Conservation (phyloP, 2,797 vertebrate genomes). For the Malacoraja senta region DNA sequence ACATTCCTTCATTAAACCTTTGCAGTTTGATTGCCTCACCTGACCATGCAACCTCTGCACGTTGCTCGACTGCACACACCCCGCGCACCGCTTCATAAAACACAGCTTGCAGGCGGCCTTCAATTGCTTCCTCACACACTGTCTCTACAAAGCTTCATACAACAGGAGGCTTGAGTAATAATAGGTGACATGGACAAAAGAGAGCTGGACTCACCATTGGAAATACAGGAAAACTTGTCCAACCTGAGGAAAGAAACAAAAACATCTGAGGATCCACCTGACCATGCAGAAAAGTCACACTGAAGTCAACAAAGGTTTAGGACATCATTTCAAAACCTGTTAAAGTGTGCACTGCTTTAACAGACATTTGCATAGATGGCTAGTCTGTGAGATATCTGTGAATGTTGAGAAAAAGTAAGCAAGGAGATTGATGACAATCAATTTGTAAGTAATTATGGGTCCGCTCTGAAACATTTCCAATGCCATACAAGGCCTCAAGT, state of each 20-base stretch:
- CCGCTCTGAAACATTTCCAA: too few species aligned
- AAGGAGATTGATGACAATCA: too few species aligned
- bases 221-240: slow-evolving; percentile 94
- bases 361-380: too few species aligned
- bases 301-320: too few species aligned
- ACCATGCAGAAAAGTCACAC: too few species aligned
- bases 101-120: neutral
- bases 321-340: too few species aligned
- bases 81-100: neutral
- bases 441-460: too few species aligned
- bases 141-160: too few species aligned
- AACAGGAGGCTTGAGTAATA: neutral
- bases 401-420: too few species aligned
- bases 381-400: too few species aligned
- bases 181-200: neutral
- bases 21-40: neutral
- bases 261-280: neutral
- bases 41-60: neutral
- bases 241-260: slow-evolving; percentile 60
- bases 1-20: neutral
- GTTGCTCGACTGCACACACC: neutral
- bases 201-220: slow-evolving; percentile 77
- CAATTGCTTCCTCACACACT: neutral
- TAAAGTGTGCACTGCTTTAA: too few species aligned
- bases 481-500: too few species aligned